Percentiles rank a stretch among this genome's conserved stretches.
Evolutionary conservation across 2,113 vertebrate species (phyloP).

Genomic region (Mus spicilegus): DNA sequence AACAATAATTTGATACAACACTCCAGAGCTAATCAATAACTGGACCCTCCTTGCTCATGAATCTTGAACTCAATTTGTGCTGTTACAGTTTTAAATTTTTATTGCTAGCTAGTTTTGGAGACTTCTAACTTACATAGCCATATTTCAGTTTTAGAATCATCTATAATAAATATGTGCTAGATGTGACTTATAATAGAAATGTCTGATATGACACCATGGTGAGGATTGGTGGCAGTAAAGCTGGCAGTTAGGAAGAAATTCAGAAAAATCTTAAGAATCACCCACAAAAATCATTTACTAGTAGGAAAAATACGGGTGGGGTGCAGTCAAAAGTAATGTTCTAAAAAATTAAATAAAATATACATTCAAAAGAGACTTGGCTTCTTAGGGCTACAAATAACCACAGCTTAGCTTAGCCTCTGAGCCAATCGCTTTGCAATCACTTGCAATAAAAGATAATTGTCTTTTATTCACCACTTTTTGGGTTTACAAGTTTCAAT

Average conservation of each 20-base stretch:
- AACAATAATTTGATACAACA: background rate
- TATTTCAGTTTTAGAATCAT: background rate
- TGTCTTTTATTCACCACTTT: background rate
- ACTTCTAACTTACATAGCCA: background rate
- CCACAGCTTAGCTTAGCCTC: background rate
- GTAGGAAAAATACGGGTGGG: background rate
- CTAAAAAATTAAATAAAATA: background rate
- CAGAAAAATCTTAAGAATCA: background rate
- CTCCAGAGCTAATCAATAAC: constrained; percentile 53
- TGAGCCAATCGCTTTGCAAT: background rate
- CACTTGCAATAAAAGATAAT: background rate
- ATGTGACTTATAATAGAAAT: constrained; percentile 20
- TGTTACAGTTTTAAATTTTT: background rate
- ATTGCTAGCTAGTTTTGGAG: background rate
- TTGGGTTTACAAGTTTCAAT: background rate
- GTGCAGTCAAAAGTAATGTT: background rate
- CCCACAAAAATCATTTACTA: background rate
- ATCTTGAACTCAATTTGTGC: constrained; percentile 47
- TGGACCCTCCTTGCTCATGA: background rate
- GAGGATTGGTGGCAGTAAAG: background rate
- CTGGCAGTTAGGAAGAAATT: background rate
- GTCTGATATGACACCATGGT: background rate
- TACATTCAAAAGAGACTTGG: background rate
- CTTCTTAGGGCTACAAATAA: background rate
- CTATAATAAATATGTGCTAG: background rate